A percentile compares a stretch with the other conserved stretches of the same genome.
phyloP scores from a whole-genome alignment of 2,888 invertebrate genomes.

The Andrena marginata region DNA sequence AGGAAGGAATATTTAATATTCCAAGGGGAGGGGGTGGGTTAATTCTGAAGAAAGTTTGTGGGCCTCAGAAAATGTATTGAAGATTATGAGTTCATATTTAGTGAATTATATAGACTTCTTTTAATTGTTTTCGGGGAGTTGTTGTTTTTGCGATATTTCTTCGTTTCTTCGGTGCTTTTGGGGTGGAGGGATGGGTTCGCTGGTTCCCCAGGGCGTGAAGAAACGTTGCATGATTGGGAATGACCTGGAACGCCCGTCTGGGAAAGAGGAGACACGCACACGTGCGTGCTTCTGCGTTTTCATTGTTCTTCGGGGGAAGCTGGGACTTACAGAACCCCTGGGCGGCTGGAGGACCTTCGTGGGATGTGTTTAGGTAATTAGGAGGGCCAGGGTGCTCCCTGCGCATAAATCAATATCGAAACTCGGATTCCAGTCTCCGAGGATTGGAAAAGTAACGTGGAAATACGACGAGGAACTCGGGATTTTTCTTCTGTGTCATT shows the following conservation, averaged over 20 bases:
- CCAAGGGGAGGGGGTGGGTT: no score
- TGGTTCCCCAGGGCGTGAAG: not conserved
- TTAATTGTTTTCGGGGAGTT: no score
- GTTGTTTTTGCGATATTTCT: no score
- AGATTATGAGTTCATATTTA: no score
- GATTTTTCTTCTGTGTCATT: no score
- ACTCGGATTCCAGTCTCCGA: not conserved
- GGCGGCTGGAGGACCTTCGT: conserved; percentile 12
- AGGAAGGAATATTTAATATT: no score
- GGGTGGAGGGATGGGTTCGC: no score
- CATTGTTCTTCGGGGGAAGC: conserved; percentile 32
- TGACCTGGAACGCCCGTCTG: not conserved
- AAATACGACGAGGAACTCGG: no score
- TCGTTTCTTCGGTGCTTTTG: not conserved
- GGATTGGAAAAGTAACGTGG: not conserved
- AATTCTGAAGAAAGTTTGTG: no score
- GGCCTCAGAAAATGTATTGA: no score
- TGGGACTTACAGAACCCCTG: conserved; percentile 18
- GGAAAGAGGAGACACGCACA: conserved; percentile 1
- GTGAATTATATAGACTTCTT: no score
- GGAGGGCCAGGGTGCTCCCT: not conserved
- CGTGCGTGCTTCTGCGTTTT: not conserved
- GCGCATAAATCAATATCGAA: conserved; percentile 17
- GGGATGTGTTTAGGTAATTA: conserved; percentile 24
- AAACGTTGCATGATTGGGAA: not conserved